These are phyloP conservation scores for Prietella phreatophila DNA, from an alignment of 2,113 vertebrate genomes.

Conservation along the genomic window DNA sequence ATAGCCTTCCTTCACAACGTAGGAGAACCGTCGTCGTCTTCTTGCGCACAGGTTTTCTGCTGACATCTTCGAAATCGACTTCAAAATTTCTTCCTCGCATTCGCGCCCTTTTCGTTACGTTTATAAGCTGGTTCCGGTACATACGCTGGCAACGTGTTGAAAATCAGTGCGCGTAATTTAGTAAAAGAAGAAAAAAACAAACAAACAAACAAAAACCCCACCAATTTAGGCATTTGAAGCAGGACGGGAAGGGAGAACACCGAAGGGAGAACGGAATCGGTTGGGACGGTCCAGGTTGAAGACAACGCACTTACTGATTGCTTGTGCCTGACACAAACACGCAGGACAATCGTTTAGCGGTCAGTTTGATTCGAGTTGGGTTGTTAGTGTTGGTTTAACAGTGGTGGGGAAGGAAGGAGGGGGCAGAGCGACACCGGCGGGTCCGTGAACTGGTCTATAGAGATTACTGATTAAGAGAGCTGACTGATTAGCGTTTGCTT, in stretches of 20 bases:
- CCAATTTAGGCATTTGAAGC: background rate
- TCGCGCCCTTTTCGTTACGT: background rate
- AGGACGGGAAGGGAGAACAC: background rate
- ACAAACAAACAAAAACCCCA: too few relatives aligned
- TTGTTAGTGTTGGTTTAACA: conserved; percentile 50
- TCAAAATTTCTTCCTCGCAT: background rate
- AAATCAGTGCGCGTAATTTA: background rate
- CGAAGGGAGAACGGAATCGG: conserved; percentile 23
- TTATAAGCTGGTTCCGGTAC: background rate
- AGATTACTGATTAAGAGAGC: conserved; percentile 45
- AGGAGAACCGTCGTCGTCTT: background rate
- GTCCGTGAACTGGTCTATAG: conserved; percentile 28
- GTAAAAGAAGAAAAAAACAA: background rate
- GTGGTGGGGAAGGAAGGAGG: conserved; percentile 36
- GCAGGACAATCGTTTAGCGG: conserved; percentile 35
- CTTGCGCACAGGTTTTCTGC: background rate
- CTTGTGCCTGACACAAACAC: conserved; percentile 26
- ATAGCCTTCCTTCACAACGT: background rate
- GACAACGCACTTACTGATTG: conserved; percentile 20
- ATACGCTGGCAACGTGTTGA: background rate
- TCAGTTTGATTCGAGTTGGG: conserved; percentile 32
- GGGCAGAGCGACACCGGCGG: conserved; percentile 5
- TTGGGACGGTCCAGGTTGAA: background rate
- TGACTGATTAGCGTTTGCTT: conserved; percentile 67
- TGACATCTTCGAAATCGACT: background rate